Conservation (phyloP, 2,888 invertebrate genomes). For the Eudasyphora cyanicolor region DNA sequence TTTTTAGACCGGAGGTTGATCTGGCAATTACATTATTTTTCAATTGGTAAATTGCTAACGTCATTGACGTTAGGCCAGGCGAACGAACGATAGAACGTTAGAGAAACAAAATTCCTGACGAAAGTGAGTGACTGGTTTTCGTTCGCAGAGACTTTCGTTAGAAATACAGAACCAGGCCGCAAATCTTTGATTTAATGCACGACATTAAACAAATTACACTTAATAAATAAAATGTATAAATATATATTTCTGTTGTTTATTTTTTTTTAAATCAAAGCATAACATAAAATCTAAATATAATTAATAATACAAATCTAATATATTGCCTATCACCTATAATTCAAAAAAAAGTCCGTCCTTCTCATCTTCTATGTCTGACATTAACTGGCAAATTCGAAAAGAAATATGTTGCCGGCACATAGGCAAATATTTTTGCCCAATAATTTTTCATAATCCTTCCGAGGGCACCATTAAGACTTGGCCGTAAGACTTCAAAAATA, state of each 20-base stretch:
- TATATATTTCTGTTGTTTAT: background rate
- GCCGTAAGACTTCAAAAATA: background rate
- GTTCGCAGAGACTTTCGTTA: too few species aligned
- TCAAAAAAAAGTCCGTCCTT: too few species aligned
- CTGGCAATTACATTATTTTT: too few species aligned
- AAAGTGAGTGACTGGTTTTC: too few species aligned
- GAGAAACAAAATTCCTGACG: too few species aligned
- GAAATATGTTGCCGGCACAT: background rate
- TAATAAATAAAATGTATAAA: background rate
- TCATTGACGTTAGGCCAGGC: too few species aligned
- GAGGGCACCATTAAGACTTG: background rate
- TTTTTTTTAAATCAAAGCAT: background rate
- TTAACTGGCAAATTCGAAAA: background rate
- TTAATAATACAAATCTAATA: background rate
- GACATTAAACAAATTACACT: too few species aligned
- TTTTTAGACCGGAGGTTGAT: too few species aligned
- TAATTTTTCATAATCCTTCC: background rate
- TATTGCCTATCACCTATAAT: background rate
- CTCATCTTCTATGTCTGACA: background rate
- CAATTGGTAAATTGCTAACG: too few species aligned
- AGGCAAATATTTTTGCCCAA: background rate
- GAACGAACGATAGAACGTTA: too few species aligned
- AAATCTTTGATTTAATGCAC: too few species aligned
- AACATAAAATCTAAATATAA: background rate
- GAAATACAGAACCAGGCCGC: too few species aligned